A percentile compares a stretch with the other conserved stretches of the same genome.
Evolutionary conservation across 2,113 vertebrate genomes (phyloP).

Genomic region (Toxotes chatareus): DNA sequence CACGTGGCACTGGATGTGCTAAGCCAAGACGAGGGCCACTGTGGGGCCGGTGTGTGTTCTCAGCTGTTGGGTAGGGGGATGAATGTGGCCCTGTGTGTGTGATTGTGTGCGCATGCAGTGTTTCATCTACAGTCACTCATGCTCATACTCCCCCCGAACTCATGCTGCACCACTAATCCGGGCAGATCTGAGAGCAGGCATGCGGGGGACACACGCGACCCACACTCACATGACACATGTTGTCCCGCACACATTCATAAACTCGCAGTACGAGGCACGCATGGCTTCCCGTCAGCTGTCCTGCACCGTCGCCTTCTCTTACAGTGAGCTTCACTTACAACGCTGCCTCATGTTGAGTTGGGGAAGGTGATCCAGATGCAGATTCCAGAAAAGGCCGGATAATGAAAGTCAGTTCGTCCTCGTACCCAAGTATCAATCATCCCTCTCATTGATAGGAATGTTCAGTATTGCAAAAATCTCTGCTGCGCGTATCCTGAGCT

Average conservation of each 20-base stretch:
- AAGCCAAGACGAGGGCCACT: slow-evolving; percentile 35
- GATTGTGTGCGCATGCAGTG: neutral
- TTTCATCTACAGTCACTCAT: slow-evolving; percentile 54
- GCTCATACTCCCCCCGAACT: neutral
- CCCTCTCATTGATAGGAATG: slow-evolving; percentile 57
- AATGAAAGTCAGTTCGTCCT: slow-evolving; percentile 27
- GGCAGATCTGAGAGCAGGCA: slow-evolving; percentile 50
- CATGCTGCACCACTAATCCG: slow-evolving; percentile 58
- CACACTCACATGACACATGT: slow-evolving; percentile 60
- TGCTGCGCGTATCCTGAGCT: neutral
- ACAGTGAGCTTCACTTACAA: neutral
- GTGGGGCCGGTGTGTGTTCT: slow-evolving; percentile 40
- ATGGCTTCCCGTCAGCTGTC: slow-evolving; percentile 58
- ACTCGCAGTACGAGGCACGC: neutral
- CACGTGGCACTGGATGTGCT: slow-evolving; percentile 62
- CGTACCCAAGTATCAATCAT: slow-evolving; percentile 28
- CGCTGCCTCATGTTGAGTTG: neutral
- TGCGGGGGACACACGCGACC: slow-evolving; percentile 24
- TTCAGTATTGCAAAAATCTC: slow-evolving; percentile 62
- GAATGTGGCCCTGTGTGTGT: slow-evolving; percentile 1
- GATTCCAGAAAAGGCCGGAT: slow-evolving; percentile 18
- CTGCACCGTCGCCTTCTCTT: slow-evolving; percentile 13
- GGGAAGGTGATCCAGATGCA: slow-evolving; percentile 24
- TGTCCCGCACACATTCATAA: slow-evolving; percentile 17
- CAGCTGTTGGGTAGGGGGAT: slow-evolving; percentile 55